These are phyloP conservation scores for Notospermus geniculatus DNA, from an alignment of 1,140 invertebrate species.

Conservation along the genomic window DNA sequence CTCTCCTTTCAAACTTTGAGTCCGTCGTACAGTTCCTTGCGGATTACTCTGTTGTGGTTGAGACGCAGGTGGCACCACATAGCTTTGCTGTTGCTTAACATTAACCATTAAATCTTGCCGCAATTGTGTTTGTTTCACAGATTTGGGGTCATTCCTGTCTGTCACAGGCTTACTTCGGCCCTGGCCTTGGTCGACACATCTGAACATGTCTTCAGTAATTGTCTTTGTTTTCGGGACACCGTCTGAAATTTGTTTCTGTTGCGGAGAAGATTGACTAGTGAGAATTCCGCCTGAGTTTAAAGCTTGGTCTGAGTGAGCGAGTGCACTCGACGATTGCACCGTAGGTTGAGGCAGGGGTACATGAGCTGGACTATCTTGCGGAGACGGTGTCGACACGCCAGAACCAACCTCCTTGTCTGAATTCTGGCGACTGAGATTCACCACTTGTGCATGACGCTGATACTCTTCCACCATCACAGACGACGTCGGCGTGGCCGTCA, in stretches of 20 bases:
- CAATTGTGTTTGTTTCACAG: background rate
- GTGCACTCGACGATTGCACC: background rate
- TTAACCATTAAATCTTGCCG: background rate
- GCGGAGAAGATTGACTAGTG: background rate
- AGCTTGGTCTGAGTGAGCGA: background rate
- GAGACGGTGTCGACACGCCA: background rate
- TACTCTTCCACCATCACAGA: background rate
- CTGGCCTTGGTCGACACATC: background rate
- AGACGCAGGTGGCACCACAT: background rate
- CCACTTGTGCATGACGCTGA: background rate
- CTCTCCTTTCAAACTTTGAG: slow-evolving; percentile 7
- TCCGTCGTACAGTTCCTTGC: background rate
- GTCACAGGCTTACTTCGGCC: background rate
- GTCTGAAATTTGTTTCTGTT: background rate
- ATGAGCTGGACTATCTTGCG: slow-evolving; percentile 8
- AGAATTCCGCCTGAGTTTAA: background rate
- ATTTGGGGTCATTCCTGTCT: background rate
- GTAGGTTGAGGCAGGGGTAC: background rate
- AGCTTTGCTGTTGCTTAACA: background rate
- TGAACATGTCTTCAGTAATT: slow-evolving; percentile 6
- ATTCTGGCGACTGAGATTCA: slow-evolving; percentile 4
- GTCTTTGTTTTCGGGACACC: background rate
- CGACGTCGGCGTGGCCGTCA: background rate
- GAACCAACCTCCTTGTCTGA: background rate
- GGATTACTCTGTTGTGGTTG: background rate